Conservation (phyloP, 2,113 vertebrate genomes). For the Turdus rufiventris region DNA sequence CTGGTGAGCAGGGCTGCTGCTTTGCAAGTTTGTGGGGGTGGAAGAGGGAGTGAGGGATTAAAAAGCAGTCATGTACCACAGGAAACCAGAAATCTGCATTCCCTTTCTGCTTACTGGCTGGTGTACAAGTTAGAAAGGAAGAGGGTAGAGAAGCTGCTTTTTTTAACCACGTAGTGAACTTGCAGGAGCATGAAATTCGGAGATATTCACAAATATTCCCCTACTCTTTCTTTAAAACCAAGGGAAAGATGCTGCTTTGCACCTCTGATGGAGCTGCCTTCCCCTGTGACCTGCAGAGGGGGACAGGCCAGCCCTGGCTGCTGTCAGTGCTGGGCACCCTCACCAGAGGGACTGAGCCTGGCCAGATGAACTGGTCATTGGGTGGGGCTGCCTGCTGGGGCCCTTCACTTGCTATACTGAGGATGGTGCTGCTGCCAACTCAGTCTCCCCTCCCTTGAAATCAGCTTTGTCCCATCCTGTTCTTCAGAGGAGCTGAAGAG, state of each 20-base stretch:
- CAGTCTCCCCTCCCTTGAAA: not conserved
- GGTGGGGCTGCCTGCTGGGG: not conserved
- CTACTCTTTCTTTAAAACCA: not conserved
- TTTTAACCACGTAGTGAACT: not conserved
- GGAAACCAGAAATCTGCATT: not conserved
- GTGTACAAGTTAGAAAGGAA: not conserved
- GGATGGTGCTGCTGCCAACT: not conserved
- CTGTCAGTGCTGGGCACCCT: not conserved
- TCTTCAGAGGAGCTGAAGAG: not conserved
- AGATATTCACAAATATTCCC: not conserved
- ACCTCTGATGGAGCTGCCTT: not conserved
- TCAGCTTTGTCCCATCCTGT: not conserved
- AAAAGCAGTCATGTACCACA: not conserved
- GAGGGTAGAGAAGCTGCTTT: not conserved
- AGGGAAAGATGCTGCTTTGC: not conserved
- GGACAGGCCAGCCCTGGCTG: not conserved
- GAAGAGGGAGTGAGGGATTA: not conserved
- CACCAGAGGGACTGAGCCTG: not conserved
- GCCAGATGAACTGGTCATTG: fast-evolving
- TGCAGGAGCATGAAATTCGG: not conserved
- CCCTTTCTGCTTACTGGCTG: not conserved
- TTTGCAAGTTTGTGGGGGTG: not conserved
- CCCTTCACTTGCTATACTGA: not conserved
- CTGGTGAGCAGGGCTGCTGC: not conserved
- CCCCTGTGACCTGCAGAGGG: not conserved